Conservation (phyloP, 2,888 invertebrate genomes). For the Heliconius aoede region DNA sequence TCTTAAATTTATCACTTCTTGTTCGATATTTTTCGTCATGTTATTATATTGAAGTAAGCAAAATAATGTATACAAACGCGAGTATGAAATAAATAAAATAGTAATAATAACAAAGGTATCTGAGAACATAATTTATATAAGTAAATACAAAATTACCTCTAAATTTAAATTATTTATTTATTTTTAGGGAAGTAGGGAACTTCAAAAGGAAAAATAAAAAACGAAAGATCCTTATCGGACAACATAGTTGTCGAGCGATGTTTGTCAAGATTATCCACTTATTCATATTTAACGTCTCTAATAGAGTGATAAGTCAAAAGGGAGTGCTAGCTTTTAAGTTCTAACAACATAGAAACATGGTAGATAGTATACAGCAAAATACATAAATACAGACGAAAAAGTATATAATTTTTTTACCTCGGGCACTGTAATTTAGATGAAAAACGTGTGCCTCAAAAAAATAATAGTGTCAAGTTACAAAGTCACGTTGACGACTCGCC, state of each 20-base stretch:
- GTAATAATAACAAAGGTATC: no score
- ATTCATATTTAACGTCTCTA: background rate
- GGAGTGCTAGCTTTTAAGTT: background rate
- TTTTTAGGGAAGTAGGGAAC: no score
- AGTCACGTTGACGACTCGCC: constrained; percentile 62
- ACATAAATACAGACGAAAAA: background rate
- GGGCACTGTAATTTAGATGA: constrained; percentile 20
- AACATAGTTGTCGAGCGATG: no score
- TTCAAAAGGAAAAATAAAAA: no score
- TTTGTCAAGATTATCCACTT: no score
- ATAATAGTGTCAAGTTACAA: constrained; percentile 23
- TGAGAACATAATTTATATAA: no score
- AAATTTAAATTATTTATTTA: no score
- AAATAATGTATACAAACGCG: background rate
- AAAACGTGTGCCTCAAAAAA: constrained; percentile 27
- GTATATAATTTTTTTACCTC: constrained; percentile 10
- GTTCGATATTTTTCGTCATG: background rate
- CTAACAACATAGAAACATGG: no score
- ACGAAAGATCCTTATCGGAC: no score
- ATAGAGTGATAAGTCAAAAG: background rate
- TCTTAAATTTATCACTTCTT: constrained; percentile 25
- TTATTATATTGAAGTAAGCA: background rate
- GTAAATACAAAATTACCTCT: no score
- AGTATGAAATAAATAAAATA: no score
- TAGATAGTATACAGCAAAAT: background rate